Percentiles rank a stretch among this genome's conserved stretches.
phyloP scores from a whole-genome alignment of 64 coral and sea anemone genomes.

The Actinia tenebrosa region DNA sequence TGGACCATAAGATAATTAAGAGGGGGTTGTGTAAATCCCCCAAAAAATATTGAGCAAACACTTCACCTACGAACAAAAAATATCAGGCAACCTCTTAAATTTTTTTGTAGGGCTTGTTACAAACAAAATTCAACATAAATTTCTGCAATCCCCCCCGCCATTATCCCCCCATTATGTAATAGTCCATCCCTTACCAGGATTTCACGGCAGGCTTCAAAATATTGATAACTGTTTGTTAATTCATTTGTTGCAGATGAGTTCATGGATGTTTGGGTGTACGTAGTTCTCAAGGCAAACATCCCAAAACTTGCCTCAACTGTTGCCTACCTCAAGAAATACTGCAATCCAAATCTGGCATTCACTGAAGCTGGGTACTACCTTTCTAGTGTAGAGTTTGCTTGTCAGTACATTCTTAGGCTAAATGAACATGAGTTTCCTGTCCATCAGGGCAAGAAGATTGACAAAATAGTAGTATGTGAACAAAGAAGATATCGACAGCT shows the following conservation, averaged over 20 bases:
- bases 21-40: too few species aligned
- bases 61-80: too few species aligned
- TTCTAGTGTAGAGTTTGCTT: conserved; percentile 79
- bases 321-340: conserved; percentile 62
- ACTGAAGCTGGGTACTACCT: conserved; percentile 85
- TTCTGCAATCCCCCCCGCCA: background rate
- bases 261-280: conserved; percentile 91
- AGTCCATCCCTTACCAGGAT: too few species aligned
- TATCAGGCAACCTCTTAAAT: too few species aligned
- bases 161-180: too few species aligned
- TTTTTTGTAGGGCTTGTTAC: too few species aligned
- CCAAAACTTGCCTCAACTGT: conserved; percentile 56
- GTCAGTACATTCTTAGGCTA: conserved; percentile 60
- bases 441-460: conserved; percentile 11
- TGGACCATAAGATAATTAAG: too few species aligned
- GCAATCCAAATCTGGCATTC: conserved; percentile 72
- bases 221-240: background rate
- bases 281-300: conserved; percentile 69
- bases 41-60: too few species aligned
- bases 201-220: too few species aligned
- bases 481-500: conserved; percentile 37
- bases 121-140: too few species aligned
- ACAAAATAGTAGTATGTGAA: conserved; percentile 60
- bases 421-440: conserved; percentile 64
- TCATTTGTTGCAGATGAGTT: conserved; percentile 62